Evolutionary conservation across 2,888 invertebrate genomes (phyloP), one percentile per base, ranked within the genome.

Genomic region (Adineta ricciae): DNA sequence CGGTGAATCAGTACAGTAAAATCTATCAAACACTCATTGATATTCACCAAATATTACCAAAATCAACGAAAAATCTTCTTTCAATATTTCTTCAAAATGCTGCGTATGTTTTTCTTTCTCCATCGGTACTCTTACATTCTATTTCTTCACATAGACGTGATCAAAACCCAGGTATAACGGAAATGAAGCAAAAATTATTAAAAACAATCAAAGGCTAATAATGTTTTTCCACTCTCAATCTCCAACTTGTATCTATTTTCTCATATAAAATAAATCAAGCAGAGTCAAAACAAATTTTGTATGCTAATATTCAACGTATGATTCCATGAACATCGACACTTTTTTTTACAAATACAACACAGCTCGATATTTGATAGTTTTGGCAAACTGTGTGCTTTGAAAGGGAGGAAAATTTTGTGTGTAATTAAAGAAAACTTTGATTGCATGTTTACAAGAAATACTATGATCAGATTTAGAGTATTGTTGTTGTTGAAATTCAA

Each of bases 21-120:
- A n/a, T 78, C 19, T 78, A 78, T 41, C 38, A 78, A 78, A 41
- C 38, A 8, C 41, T 78, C 3, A 78, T 41, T 78, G 78, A 78
- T 78, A 41, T 78, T n/a, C 24, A 24, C 14, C 78, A 41, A 41
- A 1, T 2, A 9, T n/a, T 78, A 11, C 78, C 78, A 41, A 78
- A 78, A n/a, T 41, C 78, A 78, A 78, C 78, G 9, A 78, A 41
- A 78, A 78, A 41, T 78, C 38, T 78, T 41, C 41, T 78, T 21
- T 78, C 41, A 14, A 41, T 78, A 41, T 78, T 78, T 78, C 38
- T 78, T 41, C 41, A 41, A 78, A 78, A 78, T 41, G n/a, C 64
- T 32, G 16, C 41, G 78, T 41, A 41, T 8, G 73, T 41, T 38
- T 8, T 41, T 11, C 14, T 72, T 21, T 73, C 11, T 64, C 24